Evolutionary conservation across 53 echinoderm and acorn worm species (phyloP).

Genomic region (Paracentrotus lividus): DNA sequence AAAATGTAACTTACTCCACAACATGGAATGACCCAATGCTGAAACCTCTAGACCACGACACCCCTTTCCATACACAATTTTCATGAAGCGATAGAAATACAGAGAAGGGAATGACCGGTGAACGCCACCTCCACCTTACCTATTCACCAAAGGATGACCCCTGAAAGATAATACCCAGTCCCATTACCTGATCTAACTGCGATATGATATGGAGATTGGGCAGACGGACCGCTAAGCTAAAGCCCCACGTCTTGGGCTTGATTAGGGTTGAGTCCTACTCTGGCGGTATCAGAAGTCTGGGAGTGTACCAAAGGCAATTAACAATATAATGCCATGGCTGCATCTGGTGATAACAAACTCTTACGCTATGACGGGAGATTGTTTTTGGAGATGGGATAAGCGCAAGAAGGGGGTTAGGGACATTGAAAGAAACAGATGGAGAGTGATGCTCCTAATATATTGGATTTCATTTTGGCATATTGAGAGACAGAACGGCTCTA

Average conservation of each 20-base stretch:
- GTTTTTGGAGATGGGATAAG: neutral
- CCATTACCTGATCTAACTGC: conserved; percentile 7
- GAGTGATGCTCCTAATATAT: neutral
- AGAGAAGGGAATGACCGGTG: neutral
- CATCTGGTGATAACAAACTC: neutral
- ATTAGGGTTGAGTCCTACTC: neutral
- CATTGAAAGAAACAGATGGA: neutral
- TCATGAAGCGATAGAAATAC: neutral
- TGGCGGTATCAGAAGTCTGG: neutral
- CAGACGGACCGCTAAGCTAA: neutral
- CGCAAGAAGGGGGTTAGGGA: neutral
- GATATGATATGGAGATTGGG: conserved; percentile 43
- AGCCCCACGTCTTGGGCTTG: conserved; percentile 9
- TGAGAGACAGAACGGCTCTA: no score
- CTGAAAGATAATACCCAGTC: neutral
- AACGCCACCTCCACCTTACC: neutral
- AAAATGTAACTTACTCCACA: no score
- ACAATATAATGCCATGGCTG: neutral
- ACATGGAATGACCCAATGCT: no score
- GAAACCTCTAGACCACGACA: no score
- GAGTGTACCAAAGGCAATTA: conserved; percentile 4
- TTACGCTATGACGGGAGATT: neutral
- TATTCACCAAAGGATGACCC: conserved; percentile 5
- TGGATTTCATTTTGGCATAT: neutral
- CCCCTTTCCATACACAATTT: no score